Evolutionary conservation across 2,113 vertebrate genomes (phyloP), one percentile per base, ranked within the genome.

Genomic region (Upupa epops): DNA sequence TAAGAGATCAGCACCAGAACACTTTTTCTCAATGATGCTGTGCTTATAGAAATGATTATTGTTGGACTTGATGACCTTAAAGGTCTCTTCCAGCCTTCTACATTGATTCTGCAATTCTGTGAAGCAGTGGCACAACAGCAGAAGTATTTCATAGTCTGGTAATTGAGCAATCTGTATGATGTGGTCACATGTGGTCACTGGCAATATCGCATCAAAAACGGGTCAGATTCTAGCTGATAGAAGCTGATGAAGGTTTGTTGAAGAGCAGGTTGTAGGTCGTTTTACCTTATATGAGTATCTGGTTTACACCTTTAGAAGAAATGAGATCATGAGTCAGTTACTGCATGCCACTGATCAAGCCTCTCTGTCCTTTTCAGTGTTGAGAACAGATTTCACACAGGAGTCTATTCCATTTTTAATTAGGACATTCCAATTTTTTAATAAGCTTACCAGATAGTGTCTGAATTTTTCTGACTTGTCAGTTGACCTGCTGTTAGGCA

Each of bases 141-240:
- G 37, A 51, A 21, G 26, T 79, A 79, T 93, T 96, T 96, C 19
- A 60, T 60, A 56, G 95, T 96, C 79, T 80, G 82, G 83, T 91
- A 81, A 59, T 70, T 78, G 52, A 93, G 52, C 69, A 88, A 81
- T 94, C 75, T 92, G n/a, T 88, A 79, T 82, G 91, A 95, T 91
- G n/a, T 70, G 83, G 74, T 69, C 91, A 70, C n/a, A 56, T 55
- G 32, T 26, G 22, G 36, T 11, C 22, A 56, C 10, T 45, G 31
- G 45, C 2, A 0, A 51, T 12, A 42, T 42, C 15, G 40, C 8
- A 55, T 26, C 29, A 58, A 17, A 71, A 63, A 54, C 21, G 11
- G 6, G 5, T 45, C 31, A 52, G 6, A 49, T 64, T 92, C 46
- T 13, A 64, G 5, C 1, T 31, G 7, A 48, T 60, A 15, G 5